Conservation (phyloP, 2,797 vertebrate genomes). For the Melanotaenia nigrans region DNA sequence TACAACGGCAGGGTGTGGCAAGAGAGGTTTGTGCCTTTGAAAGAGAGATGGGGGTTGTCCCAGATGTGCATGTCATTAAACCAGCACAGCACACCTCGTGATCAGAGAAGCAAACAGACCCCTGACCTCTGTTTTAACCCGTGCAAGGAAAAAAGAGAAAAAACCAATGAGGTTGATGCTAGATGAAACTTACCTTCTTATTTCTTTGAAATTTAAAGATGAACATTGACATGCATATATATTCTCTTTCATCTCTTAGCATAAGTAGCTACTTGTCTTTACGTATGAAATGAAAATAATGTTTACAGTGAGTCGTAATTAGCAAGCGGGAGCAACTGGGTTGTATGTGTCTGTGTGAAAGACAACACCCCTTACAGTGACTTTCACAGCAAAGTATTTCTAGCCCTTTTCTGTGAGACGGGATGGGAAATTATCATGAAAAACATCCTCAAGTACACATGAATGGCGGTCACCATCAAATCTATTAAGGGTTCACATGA, state of each 20-base stretch:
- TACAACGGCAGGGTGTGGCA: constrained; percentile 60
- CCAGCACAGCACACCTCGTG: constrained; percentile 55
- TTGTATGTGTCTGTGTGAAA: constrained; percentile 24
- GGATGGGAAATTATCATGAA: constrained; percentile 25
- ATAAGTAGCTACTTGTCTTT: neutral
- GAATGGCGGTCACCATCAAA: constrained; percentile 47
- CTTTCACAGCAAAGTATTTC: constrained; percentile 52
- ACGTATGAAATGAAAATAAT: neutral
- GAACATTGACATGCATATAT: neutral
- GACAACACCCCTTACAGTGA: constrained; percentile 49
- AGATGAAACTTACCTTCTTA: constrained; percentile 36
- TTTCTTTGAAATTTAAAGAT: constrained; percentile 25
- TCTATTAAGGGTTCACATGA: constrained; percentile 51
- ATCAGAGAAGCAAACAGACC: constrained; percentile 49
- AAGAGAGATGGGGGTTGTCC: constrained; percentile 47
- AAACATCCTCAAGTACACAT: constrained; percentile 19
- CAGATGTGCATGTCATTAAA: constrained; percentile 51
- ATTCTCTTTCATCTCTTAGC: neutral
- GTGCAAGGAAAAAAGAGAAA: constrained; percentile 38
- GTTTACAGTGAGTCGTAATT: constrained; percentile 47
- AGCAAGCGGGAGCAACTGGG: constrained; percentile 38
- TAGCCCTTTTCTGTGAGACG: constrained; percentile 12
- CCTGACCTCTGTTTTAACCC: constrained; percentile 56
- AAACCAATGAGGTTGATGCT: constrained; percentile 34
- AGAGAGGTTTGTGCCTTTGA: constrained; percentile 30